Percentiles rank a stretch among this genome's conserved stretches.
Evolutionary conservation across 2,888 invertebrate species (phyloP).

Genomic region (Dioctria rufipes): DNA sequence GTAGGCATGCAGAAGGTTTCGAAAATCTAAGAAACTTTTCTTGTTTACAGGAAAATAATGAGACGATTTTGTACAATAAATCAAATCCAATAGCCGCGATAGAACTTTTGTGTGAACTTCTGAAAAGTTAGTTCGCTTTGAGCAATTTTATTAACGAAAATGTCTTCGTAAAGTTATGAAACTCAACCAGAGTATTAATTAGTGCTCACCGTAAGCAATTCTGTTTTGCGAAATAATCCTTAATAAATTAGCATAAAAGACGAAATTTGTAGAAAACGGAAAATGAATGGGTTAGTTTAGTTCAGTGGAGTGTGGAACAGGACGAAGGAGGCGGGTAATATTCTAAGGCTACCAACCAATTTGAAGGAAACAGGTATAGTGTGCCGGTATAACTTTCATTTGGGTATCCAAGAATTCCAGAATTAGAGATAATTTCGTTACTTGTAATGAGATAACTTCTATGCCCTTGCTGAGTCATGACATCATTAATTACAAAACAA

Average conservation of each 20-base stretch:
- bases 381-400: neutral
- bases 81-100: neutral
- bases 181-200: slow-evolving; percentile 50
- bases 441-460: slow-evolving; percentile 50
- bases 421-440: slow-evolving; percentile 50
- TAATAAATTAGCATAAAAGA: slow-evolving; percentile 38
- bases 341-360: neutral
- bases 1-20: no score
- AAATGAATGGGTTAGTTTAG: neutral
- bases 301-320: no score
- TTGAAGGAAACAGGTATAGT: neutral
- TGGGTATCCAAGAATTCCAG: slow-evolving; percentile 20
- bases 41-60: neutral
- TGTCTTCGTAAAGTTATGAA: slow-evolving; percentile 40
- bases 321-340: no score
- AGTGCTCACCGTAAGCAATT: slow-evolving; percentile 18
- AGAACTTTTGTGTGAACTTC: slow-evolving; percentile 15
- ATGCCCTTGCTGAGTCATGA: slow-evolving; percentile 25
- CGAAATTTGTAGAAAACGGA: slow-evolving; percentile 27
- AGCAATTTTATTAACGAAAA: slow-evolving; percentile 39
- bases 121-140: neutral
- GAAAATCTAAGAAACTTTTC: no score
- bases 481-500: slow-evolving; percentile 32
- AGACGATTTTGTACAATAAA: slow-evolving; percentile 4
- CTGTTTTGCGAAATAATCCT: slow-evolving; percentile 25